Percentiles rank a stretch among this genome's conserved stretches.
These are phyloP conservation scores for Hoplostethus atlanticus DNA, from an alignment of 2,797 vertebrate genomes.

Conservation along the genomic window DNA sequence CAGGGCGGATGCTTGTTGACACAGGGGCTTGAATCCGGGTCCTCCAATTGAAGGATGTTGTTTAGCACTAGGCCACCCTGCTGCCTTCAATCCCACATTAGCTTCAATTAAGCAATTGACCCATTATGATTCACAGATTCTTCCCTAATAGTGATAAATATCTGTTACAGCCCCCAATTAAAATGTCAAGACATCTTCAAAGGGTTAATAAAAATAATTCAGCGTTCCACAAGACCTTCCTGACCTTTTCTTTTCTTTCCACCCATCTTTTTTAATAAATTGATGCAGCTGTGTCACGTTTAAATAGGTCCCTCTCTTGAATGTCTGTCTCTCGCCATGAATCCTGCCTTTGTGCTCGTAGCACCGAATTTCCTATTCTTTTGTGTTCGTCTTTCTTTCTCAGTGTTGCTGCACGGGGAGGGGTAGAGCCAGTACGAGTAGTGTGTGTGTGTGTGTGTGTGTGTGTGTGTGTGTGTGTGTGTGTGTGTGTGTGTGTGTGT, in stretches of 20 bases:
- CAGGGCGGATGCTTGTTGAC: no score
- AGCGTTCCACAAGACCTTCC: slow-evolving; percentile 49
- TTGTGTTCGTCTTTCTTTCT: slow-evolving; percentile 52
- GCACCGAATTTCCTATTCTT: slow-evolving; percentile 65
- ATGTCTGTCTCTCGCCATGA: slow-evolving; percentile 62
- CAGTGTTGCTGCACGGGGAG: slow-evolving; percentile 52
- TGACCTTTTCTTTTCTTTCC: slow-evolving; percentile 50
- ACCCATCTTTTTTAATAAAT: slow-evolving; percentile 73
- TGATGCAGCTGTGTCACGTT: slow-evolving; percentile 76
- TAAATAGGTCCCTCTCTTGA: slow-evolving; percentile 69
- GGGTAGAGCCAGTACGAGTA: not conserved
- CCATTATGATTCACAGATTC: not conserved
- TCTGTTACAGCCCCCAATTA: slow-evolving; percentile 52
- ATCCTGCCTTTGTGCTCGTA: slow-evolving; percentile 77
- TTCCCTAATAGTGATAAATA: slow-evolving; percentile 40
- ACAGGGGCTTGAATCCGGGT: no score
- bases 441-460: slow-evolving; percentile 39
- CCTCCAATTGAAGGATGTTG: no score
- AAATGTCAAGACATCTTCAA: slow-evolving; percentile 62
- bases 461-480: slow-evolving; percentile 26
- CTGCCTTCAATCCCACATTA: not conserved
- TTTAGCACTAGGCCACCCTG: no score
- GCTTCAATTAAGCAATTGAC: not conserved
- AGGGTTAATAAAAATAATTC: slow-evolving; percentile 67
- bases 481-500: slow-evolving; percentile 36